Evolutionary conservation across 2,797 vertebrate genomes (phyloP).

Genomic region (Ceryle rudis): DNA sequence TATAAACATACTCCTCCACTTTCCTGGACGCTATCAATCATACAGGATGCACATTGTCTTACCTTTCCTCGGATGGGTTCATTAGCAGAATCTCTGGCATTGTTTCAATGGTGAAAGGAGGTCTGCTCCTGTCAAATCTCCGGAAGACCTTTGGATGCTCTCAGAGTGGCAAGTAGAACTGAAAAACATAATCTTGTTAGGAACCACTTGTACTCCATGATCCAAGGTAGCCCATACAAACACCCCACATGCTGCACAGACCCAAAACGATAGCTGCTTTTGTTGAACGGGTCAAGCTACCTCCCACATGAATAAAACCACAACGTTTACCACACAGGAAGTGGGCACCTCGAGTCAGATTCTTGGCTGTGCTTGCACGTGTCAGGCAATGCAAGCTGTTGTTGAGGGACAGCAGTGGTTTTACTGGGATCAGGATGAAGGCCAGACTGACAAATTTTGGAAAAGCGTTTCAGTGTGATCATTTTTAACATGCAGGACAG

Average conservation of each 20-base stretch:
- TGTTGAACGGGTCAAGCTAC: not conserved
- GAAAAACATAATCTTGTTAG: not conserved
- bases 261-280: not conserved
- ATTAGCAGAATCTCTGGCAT: slow-evolving; percentile 59
- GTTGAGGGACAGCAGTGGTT: not conserved
- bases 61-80: slow-evolving; percentile 73
- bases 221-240: not conserved
- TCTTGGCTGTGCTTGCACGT: accelerated
- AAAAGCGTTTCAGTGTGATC: not conserved
- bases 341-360: accelerated
- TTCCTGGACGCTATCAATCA: slow-evolving; percentile 50
- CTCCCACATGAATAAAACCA: not conserved
- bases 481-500: not conserved
- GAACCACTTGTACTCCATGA: accelerated
- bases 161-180: slow-evolving; percentile 57
- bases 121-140: slow-evolving; percentile 55
- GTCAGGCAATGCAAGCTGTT: not conserved
- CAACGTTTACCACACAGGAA: accelerated
- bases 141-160: slow-evolving; percentile 14
- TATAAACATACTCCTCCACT: slow-evolving; percentile 33
- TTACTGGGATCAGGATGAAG: not conserved
- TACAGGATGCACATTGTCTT: slow-evolving; percentile 60
- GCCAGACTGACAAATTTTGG: not conserved
- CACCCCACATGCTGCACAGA: not conserved
- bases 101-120: slow-evolving; percentile 54